Evolutionary conservation across 1,140 invertebrate species (phyloP).

Genomic region (Leptoteleia sp.): DNA sequence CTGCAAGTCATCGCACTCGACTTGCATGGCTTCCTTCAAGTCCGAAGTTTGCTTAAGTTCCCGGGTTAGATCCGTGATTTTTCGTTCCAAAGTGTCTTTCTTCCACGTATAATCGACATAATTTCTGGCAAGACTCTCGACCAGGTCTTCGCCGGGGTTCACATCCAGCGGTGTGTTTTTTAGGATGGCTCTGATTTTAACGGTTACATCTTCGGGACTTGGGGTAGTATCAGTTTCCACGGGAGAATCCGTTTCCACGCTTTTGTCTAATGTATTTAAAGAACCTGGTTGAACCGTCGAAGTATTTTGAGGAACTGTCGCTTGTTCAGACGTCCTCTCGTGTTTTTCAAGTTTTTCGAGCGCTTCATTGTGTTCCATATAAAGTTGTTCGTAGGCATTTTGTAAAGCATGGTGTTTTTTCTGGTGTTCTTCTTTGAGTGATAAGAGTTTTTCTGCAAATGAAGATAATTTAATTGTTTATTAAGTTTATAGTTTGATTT

Average conservation of each 20-base stretch:
- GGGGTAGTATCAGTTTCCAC: background rate
- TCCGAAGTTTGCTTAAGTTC: constrained; percentile 74
- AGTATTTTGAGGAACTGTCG: too few relatives aligned
- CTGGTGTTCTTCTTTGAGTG: constrained; percentile 84
- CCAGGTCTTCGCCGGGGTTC: constrained; percentile 66
- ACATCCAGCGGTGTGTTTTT: constrained; percentile 68
- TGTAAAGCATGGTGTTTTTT: constrained; percentile 81
- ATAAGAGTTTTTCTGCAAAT: constrained; percentile 82
- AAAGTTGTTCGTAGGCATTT: constrained; percentile 76
- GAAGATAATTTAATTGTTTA: too few relatives aligned
- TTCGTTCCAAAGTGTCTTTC: constrained; percentile 76
- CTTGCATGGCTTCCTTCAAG: constrained; percentile 72
- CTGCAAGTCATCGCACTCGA: constrained; percentile 76
- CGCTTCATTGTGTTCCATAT: constrained; percentile 75
- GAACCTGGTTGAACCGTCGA: too few relatives aligned
- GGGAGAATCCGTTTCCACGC: constrained; percentile 48
- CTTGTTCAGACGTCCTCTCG: too few relatives aligned
- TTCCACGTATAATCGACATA: constrained; percentile 77
- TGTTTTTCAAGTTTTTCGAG: constrained; percentile 68
- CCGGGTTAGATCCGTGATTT: constrained; percentile 72
- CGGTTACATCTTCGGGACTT: constrained; percentile 37
- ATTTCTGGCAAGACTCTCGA: constrained; percentile 72
- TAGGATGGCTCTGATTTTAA: constrained; percentile 73
- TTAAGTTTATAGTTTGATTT: too few relatives aligned
- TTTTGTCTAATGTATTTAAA: constrained; percentile 44